These are phyloP conservation scores for Prunella strophiata DNA, from an alignment of 2,797 vertebrate species.

Conservation along the genomic window DNA sequence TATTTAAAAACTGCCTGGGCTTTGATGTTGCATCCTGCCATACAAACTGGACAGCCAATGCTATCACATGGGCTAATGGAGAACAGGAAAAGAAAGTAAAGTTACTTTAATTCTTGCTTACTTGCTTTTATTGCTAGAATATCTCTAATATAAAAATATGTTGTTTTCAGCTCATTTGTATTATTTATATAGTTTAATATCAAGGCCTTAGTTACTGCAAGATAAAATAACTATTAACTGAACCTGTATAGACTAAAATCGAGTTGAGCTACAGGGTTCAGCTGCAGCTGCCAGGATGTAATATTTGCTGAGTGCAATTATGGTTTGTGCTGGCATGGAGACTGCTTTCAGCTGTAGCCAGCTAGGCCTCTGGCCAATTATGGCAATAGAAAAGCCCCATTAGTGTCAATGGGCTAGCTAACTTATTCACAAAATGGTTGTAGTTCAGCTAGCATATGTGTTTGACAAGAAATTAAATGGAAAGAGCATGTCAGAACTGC, in stretches of 20 bases:
- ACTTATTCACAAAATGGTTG: not conserved
- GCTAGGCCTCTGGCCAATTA: not conserved
- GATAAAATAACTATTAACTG: not conserved
- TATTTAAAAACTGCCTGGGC: not conserved
- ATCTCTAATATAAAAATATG: not conserved
- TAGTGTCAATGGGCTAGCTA: not conserved
- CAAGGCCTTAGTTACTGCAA: not conserved
- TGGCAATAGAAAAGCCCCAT: not conserved
- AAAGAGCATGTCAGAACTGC: not conserved
- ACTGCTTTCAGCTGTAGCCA: not conserved
- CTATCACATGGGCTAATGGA: not conserved
- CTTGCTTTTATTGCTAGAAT: not conserved
- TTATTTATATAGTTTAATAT: not conserved
- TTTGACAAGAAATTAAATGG: slow-evolving; percentile 2
- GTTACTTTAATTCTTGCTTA: not conserved
- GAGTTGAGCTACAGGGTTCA: not conserved
- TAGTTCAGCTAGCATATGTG: not conserved
- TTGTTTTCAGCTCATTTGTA: not conserved
- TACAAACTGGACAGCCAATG: not conserved
- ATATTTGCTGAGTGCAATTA: not conserved
- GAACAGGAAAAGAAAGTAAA: not conserved
- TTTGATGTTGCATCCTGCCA: not conserved
- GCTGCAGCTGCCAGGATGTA: not conserved
- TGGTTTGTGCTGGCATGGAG: slow-evolving; percentile 31
- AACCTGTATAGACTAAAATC: not conserved